Conservation (phyloP, 2,888 invertebrate species). For the Tachina grossa region DNA sequence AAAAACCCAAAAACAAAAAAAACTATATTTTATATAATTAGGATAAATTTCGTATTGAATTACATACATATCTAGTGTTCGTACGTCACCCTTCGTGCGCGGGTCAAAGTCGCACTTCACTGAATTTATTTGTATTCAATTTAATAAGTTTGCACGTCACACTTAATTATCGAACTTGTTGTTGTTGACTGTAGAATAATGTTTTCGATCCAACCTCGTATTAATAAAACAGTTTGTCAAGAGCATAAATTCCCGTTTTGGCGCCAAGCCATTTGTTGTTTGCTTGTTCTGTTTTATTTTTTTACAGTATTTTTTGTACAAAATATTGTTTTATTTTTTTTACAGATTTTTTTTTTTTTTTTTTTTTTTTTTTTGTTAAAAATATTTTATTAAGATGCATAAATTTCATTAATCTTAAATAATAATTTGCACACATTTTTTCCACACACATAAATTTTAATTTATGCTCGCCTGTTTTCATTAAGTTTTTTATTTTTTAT, state of each 20-base stretch:
- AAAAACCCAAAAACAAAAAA: too few species aligned
- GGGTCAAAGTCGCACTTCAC: too few species aligned
- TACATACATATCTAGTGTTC: too few species aligned
- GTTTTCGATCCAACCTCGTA: slow-evolving; percentile 5
- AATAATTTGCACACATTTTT: slow-evolving; percentile 14
- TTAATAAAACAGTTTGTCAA: slow-evolving; percentile 20
- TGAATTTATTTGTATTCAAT: too few species aligned
- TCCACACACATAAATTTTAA: slow-evolving; percentile 13
- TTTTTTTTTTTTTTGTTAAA: not conserved
- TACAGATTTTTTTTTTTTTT: too few species aligned
- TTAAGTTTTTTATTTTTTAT: slow-evolving; percentile 5
- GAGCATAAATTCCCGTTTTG: slow-evolving; percentile 26
- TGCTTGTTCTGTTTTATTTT: not conserved
- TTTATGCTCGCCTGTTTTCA: slow-evolving; percentile 12
- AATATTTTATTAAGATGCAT: slow-evolving; percentile 21
- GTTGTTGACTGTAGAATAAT: not conserved
- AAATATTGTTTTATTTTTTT: not conserved
- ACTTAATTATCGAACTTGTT: not conserved
- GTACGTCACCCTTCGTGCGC: too few species aligned
- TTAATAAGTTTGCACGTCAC: not conserved
- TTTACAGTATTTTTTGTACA: slow-evolving; percentile 25
- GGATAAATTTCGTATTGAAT: too few species aligned
- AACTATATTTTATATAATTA: too few species aligned
- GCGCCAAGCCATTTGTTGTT: slow-evolving; percentile 35
- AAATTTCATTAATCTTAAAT: slow-evolving; percentile 40